Evolutionary conservation across 1,140 invertebrate species (phyloP), one percentile per base, ranked within the genome.

Genomic region (Aphaenogaster ashmeadi): DNA sequence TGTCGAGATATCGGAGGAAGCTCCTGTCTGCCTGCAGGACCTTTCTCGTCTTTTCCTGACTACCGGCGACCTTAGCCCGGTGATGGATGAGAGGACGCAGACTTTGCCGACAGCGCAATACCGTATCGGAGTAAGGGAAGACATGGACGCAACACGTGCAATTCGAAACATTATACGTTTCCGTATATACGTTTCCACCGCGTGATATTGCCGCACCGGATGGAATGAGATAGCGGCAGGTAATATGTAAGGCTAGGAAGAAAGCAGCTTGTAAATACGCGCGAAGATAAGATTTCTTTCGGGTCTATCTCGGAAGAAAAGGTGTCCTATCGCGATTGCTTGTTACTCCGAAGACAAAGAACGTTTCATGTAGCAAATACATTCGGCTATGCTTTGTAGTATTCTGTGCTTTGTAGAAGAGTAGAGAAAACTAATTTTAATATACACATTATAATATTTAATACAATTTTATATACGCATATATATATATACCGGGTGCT

Each of bases 41-140:
- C 67, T 78, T 80, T 56, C 58, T 56, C 69, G 58, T 81, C 81
- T 38, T 74, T 62, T 72, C 64, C 52, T 72, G 27, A 69, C 54
- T 84, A 33, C 64, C 15, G 85, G 72, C 84, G 85, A 84, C 71
- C 86, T 89, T 58, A 72, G 69, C 47, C 62, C 50, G 71, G 86
- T 93, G 93, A 93, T 93, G 89, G 90, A 93, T 93, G 92, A 92
- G 88, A 71, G 75, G 80, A 87, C 86, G 66, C 89, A 93, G 92
- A 87, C 91, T 84, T 90, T 71, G 88, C 87, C 88, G 90, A 93
- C 91, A 92, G 89, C 60, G 91, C 90, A 91, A 93, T 92, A 93
- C 92, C 38, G 69, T 77, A 87, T 60, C 50, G 52, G 44, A 67
- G 47, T 18, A 50, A 78, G 62, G 18, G 77, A 84, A 85, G 80